phyloP scores from a whole-genome alignment of 2,113 vertebrate genomes.

The Sylvia atricapilla region DNA sequence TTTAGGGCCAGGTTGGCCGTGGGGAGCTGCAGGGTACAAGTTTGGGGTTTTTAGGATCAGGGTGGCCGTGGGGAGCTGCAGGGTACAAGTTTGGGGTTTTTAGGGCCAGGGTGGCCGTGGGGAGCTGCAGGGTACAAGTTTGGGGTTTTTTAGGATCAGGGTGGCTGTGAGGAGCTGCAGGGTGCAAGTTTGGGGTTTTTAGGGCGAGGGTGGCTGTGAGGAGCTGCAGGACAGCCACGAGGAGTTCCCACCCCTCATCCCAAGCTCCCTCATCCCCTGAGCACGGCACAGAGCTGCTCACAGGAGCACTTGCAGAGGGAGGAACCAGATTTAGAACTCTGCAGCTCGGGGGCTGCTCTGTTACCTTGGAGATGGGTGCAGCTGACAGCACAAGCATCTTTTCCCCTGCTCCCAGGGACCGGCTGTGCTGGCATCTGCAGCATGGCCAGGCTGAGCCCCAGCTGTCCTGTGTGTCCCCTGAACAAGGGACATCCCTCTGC shows the following conservation, averaged over 20 bases:
- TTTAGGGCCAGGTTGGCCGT: no score
- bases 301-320: not conserved
- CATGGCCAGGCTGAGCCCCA: fast-evolving
- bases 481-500: not conserved
- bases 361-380: constrained; percentile 58
- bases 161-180: not conserved
- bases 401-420: not conserved
- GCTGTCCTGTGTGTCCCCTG: not conserved
- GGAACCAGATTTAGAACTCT: constrained; percentile 5
- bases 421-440: not conserved
- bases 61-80: no score
- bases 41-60: no score
- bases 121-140: no score
- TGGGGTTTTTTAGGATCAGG: no score
- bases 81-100: no score
- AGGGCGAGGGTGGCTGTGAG: not conserved
- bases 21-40: no score
- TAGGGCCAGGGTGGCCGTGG: no score
- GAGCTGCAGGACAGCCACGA: not conserved
- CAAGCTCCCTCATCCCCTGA: not conserved
- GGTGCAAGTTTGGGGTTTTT: no score
- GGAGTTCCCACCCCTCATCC: not conserved
- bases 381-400: not conserved
- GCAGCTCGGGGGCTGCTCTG: constrained; percentile 11
- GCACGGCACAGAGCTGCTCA: fast-evolving